phyloP scores from a whole-genome alignment of 1,140 invertebrate genomes.

The Oedothorax gibbosus region DNA sequence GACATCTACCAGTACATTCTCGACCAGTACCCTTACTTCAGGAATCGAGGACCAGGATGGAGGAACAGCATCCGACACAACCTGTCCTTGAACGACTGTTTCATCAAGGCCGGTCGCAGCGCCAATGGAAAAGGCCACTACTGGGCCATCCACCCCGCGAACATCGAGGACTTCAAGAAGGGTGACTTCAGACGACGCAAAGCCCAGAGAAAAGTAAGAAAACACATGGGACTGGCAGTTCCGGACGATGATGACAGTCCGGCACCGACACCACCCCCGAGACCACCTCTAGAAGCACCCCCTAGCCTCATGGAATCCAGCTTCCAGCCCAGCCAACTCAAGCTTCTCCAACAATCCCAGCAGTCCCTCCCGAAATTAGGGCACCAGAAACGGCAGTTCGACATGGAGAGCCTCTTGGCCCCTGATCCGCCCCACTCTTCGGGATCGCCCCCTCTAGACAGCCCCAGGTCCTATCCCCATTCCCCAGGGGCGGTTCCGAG shows the following conservation, averaged over 20 bases:
- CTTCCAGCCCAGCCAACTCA: constrained; percentile 9
- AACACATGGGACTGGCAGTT: constrained; percentile 96
- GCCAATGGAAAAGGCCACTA: constrained; percentile 98
- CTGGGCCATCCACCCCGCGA: constrained; percentile 98
- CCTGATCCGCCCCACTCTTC: constrained; percentile 68
- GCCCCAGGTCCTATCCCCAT: neutral
- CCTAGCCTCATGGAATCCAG: constrained; percentile 18
- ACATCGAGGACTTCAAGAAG: constrained; percentile 95
- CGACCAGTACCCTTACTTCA: constrained; percentile 97
- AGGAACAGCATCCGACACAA: constrained; percentile 98
- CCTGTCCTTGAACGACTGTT: constrained; percentile 97
- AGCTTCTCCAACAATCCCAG: constrained; percentile 44
- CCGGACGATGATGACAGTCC: constrained; percentile 78
- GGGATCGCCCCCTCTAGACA: neutral
- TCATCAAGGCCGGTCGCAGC: constrained; percentile 94
- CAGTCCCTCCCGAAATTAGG: constrained; percentile 40
- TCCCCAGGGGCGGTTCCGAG: constrained; percentile 9
- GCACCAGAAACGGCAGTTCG: constrained; percentile 84
- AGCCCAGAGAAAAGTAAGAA: constrained; percentile 93
- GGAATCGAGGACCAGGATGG: constrained; percentile 94
- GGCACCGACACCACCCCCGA: constrained; percentile 83
- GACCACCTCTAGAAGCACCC: constrained; percentile 47
- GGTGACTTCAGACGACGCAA: constrained; percentile 95
- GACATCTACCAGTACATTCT: constrained; percentile 99
- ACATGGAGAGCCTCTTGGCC: constrained; percentile 92